Evolutionary conservation across 2,797 vertebrate genomes (phyloP).

Genomic region (Sebastes oblongus): DNA sequence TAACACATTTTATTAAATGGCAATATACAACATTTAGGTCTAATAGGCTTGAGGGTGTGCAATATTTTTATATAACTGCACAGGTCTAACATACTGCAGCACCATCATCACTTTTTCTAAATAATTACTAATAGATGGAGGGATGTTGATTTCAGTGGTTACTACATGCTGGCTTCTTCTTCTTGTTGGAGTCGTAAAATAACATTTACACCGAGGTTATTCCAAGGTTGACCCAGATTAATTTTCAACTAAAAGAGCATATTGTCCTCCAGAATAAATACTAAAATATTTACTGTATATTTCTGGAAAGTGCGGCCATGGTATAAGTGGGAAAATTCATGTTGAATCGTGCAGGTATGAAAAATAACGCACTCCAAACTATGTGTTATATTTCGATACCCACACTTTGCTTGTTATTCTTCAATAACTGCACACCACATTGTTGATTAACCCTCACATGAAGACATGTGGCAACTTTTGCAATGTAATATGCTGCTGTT

Average conservation of each 20-base stretch:
- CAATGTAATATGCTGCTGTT: background rate
- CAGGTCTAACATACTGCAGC: background rate
- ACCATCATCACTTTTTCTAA: no score
- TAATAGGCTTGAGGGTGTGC: background rate
- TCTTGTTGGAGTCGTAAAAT: background rate
- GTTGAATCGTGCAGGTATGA: background rate
- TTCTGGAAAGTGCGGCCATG: background rate
- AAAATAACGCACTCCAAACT: background rate
- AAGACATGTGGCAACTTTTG: background rate
- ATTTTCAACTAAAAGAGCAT: background rate
- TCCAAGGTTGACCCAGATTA: background rate
- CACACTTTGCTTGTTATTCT: background rate
- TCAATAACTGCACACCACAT: background rate
- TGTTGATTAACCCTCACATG: background rate
- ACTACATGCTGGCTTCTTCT: background rate
- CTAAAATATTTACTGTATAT: background rate
- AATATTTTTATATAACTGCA: background rate
- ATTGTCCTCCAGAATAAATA: background rate
- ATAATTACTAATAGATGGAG: background rate
- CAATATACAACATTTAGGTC: background rate
- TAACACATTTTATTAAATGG: background rate
- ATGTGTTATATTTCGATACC: background rate
- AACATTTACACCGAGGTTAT: background rate
- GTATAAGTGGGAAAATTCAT: background rate
- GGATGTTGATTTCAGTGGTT: background rate